Conservation (phyloP, 2,797 vertebrate genomes). For the Varecia variegata region DNA sequence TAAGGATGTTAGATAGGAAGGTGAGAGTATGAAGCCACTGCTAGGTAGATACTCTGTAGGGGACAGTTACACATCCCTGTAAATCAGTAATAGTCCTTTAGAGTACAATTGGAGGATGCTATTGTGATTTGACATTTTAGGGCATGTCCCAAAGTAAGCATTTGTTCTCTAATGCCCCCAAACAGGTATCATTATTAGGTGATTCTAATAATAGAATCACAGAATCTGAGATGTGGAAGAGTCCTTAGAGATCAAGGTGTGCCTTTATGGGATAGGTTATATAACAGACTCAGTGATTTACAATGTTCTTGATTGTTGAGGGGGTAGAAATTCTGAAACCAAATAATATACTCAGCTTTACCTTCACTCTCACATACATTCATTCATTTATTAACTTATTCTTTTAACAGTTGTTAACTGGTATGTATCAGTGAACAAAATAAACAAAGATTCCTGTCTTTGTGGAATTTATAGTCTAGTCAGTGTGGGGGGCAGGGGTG, state of each 20-base stretch:
- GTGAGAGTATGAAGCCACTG: neutral
- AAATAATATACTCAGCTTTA: neutral
- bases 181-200: neutral
- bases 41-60: neutral
- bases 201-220: constrained; percentile 5
- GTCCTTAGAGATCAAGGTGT: neutral
- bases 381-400: neutral
- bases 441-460: neutral
- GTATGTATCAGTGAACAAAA: neutral
- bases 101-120: neutral
- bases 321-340: neutral
- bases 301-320: neutral
- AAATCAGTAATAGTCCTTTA: neutral
- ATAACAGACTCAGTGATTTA: neutral
- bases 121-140: neutral
- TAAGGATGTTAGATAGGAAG: neutral
- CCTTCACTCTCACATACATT: neutral
- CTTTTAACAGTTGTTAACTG: neutral
- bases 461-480: neutral
- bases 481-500: neutral
- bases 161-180: neutral
- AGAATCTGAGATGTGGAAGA: neutral
- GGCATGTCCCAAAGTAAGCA: neutral
- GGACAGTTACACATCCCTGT: neutral
- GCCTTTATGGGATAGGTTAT: neutral